Percentiles rank a stretch among this genome's conserved stretches.
Conservation (phyloP, 2,113 vertebrate species). For the Empidonax traillii region DNA sequence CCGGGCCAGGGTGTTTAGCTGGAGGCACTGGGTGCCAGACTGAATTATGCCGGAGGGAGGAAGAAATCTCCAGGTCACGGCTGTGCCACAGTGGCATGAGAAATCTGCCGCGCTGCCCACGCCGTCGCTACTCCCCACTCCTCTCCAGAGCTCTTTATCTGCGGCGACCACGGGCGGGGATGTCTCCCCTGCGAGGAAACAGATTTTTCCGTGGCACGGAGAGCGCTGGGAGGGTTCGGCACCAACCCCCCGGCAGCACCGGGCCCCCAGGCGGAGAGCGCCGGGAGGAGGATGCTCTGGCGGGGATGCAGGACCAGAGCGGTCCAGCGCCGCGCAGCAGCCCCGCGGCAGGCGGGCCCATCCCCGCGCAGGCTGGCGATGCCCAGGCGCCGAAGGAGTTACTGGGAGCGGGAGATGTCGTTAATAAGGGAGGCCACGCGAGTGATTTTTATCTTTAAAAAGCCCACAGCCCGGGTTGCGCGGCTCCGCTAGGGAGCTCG, state of each 20-base stretch:
- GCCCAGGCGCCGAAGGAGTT: conserved; percentile 46
- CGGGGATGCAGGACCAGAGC: neutral
- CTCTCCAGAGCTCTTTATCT: neutral
- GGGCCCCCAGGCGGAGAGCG: neutral
- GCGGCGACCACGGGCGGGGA: neutral
- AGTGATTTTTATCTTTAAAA: conserved; percentile 65
- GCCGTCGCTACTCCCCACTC: neutral
- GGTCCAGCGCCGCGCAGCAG: neutral
- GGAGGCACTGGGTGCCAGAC: conserved; percentile 31
- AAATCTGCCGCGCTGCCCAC: neutral
- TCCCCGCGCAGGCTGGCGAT: neutral
- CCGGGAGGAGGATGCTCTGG: neutral
- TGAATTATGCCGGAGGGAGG: neutral
- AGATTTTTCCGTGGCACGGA: neutral
- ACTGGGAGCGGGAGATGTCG: neutral
- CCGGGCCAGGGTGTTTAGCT: neutral
- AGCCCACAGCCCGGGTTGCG: conserved; percentile 47
- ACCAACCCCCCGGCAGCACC: neutral
- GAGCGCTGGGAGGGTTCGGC: neutral
- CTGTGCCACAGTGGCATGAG: neutral
- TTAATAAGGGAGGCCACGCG: conserved; percentile 36
- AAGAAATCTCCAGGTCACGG: conserved; percentile 11
- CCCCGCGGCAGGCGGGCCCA: neutral
- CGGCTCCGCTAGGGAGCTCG: conserved; percentile 24
- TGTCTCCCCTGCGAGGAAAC: neutral